Percentiles rank a stretch among this genome's conserved stretches.
Conservation (phyloP, 2,113 vertebrate species). For the Calidris pygmaea region DNA sequence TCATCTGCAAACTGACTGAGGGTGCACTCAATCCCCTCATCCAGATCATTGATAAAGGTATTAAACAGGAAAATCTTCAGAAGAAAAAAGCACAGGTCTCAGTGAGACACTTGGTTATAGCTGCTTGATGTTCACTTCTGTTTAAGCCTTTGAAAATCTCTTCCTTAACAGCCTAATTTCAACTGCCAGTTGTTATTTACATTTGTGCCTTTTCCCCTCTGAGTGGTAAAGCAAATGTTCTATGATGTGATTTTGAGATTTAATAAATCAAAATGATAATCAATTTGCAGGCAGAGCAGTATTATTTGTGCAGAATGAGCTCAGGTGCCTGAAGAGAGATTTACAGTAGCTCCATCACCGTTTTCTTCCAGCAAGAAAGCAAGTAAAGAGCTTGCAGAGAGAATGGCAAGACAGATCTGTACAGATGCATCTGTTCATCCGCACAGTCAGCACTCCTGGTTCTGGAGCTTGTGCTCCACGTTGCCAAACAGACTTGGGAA, state of each 20-base stretch:
- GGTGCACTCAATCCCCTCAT: not conserved
- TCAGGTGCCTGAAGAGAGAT: not conserved
- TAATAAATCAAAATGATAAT: conserved; percentile 2
- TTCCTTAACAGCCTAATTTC: conserved; percentile 16
- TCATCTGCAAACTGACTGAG: not conserved
- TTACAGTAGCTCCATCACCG: not conserved
- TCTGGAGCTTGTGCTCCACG: not conserved
- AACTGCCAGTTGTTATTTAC: conserved; percentile 34
- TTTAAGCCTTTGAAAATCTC: conserved; percentile 8
- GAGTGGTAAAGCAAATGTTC: not conserved
- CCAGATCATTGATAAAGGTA: not conserved
- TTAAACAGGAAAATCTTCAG: not conserved
- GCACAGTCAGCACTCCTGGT: not conserved
- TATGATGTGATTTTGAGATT: not conserved
- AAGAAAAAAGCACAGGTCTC: not conserved
- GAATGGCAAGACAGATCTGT: not conserved
- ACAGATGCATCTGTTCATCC: not conserved
- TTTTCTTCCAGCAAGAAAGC: not conserved
- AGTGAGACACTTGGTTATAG: not conserved
- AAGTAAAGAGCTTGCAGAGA: not conserved
- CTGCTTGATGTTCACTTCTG: not conserved
- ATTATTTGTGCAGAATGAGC: not conserved
- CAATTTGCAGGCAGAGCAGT: not conserved
- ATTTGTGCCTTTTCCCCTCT: not conserved
- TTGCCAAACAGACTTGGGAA: not conserved